These are phyloP conservation scores for Eretmochelys imbricata DNA, from an alignment of 2,113 vertebrate species.

Conservation along the genomic window DNA sequence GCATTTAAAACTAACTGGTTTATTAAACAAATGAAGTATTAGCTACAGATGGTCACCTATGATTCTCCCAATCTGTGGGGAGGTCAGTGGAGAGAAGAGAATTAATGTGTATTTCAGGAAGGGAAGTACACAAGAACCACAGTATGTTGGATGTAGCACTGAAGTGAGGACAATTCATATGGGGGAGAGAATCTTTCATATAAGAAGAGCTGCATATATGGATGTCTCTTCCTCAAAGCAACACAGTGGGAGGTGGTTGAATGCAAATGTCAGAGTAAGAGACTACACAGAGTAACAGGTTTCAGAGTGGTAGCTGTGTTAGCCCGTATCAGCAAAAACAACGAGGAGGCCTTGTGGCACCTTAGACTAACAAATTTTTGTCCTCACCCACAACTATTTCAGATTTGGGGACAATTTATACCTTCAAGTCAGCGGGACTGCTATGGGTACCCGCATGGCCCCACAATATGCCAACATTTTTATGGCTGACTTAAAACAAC, in stretches of 20 bases:
- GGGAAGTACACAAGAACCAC: not conserved
- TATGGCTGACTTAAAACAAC: no score
- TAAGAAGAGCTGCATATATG: not conserved
- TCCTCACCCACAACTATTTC: no score
- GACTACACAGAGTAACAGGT: not conserved
- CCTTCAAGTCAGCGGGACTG: no score
- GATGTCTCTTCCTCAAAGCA: not conserved
- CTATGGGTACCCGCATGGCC: no score
- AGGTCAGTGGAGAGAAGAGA: not conserved
- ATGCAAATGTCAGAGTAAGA: not conserved
- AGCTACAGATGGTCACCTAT: rapidly evolving
- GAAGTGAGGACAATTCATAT: not conserved
- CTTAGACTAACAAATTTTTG: no score
- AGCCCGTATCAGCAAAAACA: no score
- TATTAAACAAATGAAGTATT: no score
- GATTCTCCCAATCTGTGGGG: not conserved
- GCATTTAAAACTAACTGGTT: no score
- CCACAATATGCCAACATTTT: no score
- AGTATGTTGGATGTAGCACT: not conserved
- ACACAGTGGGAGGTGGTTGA: not conserved
- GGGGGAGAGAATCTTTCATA: not conserved
- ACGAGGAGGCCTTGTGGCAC: no score
- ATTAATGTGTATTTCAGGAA: not conserved
- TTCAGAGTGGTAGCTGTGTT: no score
- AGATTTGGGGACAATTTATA: no score